phyloP scores from a whole-genome alignment of 1,140 invertebrate species.

The Nylanderia fulva region DNA sequence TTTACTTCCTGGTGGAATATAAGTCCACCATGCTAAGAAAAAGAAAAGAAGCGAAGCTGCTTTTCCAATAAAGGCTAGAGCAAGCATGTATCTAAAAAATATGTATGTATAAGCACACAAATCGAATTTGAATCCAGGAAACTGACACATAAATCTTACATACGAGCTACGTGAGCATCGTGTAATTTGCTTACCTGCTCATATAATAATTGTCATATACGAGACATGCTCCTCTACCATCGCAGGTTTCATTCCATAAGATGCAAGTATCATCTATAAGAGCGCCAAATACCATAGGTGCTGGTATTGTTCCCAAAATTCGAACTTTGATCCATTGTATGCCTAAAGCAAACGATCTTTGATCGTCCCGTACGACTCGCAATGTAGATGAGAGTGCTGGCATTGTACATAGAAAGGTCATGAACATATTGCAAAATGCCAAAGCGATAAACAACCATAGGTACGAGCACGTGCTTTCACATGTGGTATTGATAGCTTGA shows the following conservation, averaged over 20 bases:
- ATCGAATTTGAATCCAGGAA: neutral
- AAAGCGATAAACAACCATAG: slow-evolving; percentile 89
- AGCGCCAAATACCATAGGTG: slow-evolving; percentile 93
- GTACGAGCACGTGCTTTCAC: slow-evolving; percentile 88
- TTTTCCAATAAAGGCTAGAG: slow-evolving; percentile 88
- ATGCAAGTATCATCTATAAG: slow-evolving; percentile 94
- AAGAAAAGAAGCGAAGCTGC: slow-evolving; percentile 89
- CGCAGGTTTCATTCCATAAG: slow-evolving; percentile 90
- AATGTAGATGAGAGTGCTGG: slow-evolving; percentile 92
- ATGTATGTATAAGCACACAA: neutral
- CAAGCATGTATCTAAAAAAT: slow-evolving; percentile 88
- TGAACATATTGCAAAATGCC: slow-evolving; percentile 90
- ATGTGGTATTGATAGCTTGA: slow-evolving; percentile 89
- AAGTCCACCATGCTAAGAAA: slow-evolving; percentile 90
- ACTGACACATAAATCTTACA: neutral
- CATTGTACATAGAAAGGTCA: slow-evolving; percentile 92
- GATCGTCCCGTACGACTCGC: slow-evolving; percentile 92
- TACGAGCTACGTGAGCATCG: neutral
- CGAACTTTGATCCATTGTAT: slow-evolving; percentile 95
- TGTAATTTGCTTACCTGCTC: slow-evolving; percentile 86
- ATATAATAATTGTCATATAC: slow-evolving; percentile 90
- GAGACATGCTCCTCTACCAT: slow-evolving; percentile 88
- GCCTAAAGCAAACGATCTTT: slow-evolving; percentile 94
- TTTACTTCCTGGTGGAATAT: slow-evolving; percentile 86
- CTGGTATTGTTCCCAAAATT: slow-evolving; percentile 93